phyloP scores from a whole-genome alignment of 1,140 invertebrate genomes.

The Drosophila azteca region DNA sequence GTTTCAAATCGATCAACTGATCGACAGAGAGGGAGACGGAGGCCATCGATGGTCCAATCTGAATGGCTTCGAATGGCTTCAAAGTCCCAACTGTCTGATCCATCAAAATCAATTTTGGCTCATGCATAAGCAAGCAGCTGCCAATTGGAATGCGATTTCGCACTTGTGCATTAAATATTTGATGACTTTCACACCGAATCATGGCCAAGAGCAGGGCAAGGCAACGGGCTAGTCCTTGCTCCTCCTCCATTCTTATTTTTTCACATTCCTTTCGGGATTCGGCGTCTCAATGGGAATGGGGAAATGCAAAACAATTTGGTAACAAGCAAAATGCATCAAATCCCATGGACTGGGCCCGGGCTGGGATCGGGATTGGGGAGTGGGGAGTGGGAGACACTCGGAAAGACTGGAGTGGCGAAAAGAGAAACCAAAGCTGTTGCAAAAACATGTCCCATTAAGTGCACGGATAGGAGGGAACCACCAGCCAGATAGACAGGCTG shows the following conservation, averaged over 20 bases:
- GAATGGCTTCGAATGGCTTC: too few relatives aligned
- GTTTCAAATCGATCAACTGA: too few relatives aligned
- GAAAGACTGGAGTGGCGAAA: conserved; percentile 43
- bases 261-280: conserved; percentile 25
- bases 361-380: conserved; percentile 2
- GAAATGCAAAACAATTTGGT: conserved; percentile 76
- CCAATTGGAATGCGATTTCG: conserved; percentile 33
- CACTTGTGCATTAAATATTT: conserved; percentile 56
- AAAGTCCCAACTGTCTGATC: not conserved
- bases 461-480: conserved; percentile 52
- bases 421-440: conserved; percentile 72
- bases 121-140: conserved; percentile 30
- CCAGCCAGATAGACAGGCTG: conserved; percentile 6
- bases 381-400: conserved; percentile 20
- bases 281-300: conserved; percentile 8
- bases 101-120: conserved; percentile 45
- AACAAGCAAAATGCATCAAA: conserved; percentile 79
- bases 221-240: conserved; percentile 1
- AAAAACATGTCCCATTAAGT: conserved; percentile 81
- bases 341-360: conserved; percentile 34
- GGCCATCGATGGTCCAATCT: too few relatives aligned
- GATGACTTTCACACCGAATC: conserved; percentile 54
- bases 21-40: too few relatives aligned
- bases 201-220: conserved; percentile 10
- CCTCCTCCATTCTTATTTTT: conserved; percentile 5